phyloP scores from a whole-genome alignment of 2,797 vertebrate species.

The Lacerta bilineata region DNA sequence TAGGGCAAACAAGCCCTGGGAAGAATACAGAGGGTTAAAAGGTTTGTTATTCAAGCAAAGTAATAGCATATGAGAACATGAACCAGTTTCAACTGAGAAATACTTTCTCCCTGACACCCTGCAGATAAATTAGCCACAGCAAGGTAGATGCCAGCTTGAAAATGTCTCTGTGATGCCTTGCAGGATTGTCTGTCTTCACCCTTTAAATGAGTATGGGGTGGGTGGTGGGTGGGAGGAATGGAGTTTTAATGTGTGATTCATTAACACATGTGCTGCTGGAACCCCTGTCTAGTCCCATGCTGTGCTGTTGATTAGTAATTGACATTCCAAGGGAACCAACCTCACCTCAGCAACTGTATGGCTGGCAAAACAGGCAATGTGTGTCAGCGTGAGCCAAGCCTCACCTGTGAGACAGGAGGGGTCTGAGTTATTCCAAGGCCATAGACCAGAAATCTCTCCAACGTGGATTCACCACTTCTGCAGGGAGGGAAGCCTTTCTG shows the following conservation, averaged over 20 bases:
- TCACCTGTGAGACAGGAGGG: neutral
- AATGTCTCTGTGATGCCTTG: constrained; percentile 19
- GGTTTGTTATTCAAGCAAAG: neutral
- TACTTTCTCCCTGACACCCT: neutral
- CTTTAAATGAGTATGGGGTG: constrained; percentile 29
- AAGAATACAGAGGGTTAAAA: neutral
- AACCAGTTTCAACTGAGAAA: constrained; percentile 12
- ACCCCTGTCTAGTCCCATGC: constrained; percentile 23
- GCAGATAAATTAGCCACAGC: neutral
- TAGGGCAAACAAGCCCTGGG: neutral
- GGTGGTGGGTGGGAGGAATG: neutral
- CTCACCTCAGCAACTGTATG: constrained; percentile 1
- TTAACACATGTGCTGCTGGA: constrained; percentile 46
- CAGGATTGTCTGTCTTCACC: constrained; percentile 36
- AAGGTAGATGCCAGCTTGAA: neutral
- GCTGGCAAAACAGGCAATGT: neutral
- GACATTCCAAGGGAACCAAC: constrained; percentile 27
- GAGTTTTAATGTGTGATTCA: constrained; percentile 51
- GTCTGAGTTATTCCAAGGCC: no score
- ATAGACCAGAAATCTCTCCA: neutral
- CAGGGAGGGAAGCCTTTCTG: neutral
- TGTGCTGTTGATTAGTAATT: constrained; percentile 47
- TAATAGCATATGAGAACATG: neutral
- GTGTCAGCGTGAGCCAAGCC: neutral
- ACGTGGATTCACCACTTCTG: neutral